These are phyloP conservation scores for Pygmarrhopalites habei DNA, from an alignment of 1,140 invertebrate species.

Conservation along the genomic window DNA sequence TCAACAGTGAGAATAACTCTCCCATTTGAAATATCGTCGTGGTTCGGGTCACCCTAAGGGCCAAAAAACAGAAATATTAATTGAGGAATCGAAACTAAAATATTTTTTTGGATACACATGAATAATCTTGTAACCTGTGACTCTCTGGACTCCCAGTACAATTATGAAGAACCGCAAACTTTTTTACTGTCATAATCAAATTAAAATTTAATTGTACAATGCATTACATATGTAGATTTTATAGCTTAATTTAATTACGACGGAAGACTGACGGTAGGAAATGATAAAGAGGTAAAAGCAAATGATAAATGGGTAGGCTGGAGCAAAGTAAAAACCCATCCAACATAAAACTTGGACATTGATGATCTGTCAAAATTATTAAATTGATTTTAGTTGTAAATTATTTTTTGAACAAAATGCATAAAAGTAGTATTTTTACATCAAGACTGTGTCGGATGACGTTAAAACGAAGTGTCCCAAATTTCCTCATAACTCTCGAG, in stretches of 20 bases:
- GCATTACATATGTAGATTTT: neutral
- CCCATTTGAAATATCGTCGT: neutral
- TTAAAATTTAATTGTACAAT: neutral
- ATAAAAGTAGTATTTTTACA: neutral
- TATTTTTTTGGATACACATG: neutral
- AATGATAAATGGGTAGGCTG: neutral
- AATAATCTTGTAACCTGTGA: neutral
- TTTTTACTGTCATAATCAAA: neutral
- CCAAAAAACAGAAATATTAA: neutral
- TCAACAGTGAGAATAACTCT: neutral
- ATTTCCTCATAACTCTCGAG: neutral
- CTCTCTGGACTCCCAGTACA: neutral
- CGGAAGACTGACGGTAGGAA: neutral
- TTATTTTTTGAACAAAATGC: too few relatives aligned
- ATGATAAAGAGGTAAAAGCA: neutral
- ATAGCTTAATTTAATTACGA: neutral
- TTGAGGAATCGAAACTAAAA: neutral
- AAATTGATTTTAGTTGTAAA: too few relatives aligned
- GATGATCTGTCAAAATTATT: neutral
- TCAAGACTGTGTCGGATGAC: constrained; percentile 5
- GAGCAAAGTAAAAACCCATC: constrained; percentile 10
- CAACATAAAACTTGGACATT: neutral
- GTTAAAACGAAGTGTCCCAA: neutral
- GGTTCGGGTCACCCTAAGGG: neutral
- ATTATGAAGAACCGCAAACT: neutral